phyloP scores from a whole-genome alignment of 2,797 vertebrate species.

The Artibeus lituratus region DNA sequence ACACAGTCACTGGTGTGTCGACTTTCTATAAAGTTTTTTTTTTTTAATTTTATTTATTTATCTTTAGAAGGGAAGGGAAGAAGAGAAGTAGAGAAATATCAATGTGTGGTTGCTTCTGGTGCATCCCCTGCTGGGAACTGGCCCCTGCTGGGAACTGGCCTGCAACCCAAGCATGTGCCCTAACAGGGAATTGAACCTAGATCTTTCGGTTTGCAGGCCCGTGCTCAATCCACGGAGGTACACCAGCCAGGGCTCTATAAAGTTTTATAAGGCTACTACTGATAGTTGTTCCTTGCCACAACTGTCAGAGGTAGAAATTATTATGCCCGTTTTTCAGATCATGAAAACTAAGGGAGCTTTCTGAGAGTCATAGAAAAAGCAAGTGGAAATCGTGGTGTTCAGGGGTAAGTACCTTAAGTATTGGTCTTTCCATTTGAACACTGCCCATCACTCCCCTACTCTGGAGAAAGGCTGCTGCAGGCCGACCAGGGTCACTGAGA shows the following conservation, averaged over 20 bases:
- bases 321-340: not conserved
- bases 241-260: too few species aligned
- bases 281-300: not conserved
- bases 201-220: too few species aligned
- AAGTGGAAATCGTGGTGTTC: not conserved
- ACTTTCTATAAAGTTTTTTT: not conserved
- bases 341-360: not conserved
- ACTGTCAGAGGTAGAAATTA: not conserved
- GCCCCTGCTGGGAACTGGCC: too few species aligned
- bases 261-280: not conserved
- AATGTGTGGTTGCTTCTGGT: too few species aligned
- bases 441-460: not conserved
- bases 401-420: not conserved
- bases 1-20: not conserved
- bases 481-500: not conserved
- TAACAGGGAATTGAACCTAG: too few species aligned
- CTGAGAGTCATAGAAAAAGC: not conserved
- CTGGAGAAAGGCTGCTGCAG: not conserved
- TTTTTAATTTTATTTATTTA: too few species aligned
- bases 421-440: not conserved
- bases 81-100: too few species aligned
- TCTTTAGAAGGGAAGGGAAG: too few species aligned
- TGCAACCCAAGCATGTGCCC: too few species aligned
- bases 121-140: too few species aligned
- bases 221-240: too few species aligned